These are phyloP conservation scores for Vulpes vulpes DNA, from an alignment of 2,113 vertebrate species.

Conservation along the genomic window DNA sequence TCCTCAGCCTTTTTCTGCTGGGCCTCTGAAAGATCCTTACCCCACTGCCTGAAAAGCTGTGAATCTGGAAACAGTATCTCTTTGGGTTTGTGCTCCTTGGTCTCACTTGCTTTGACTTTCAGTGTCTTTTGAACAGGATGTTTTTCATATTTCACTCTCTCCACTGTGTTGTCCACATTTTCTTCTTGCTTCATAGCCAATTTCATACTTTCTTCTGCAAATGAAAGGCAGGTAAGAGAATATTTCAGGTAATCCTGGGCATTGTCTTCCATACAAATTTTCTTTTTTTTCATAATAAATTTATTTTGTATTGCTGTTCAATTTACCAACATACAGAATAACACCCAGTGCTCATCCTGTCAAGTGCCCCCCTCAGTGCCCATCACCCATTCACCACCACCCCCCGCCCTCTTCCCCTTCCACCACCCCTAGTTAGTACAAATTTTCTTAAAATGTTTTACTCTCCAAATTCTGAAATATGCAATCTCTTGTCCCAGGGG, in stretches of 20 bases:
- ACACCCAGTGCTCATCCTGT: too few species aligned
- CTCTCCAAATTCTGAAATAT: not conserved
- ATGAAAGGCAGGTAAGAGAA: not conserved
- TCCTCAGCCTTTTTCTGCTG: slow-evolving; percentile 72
- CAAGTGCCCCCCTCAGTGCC: too few species aligned
- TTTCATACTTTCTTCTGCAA: slow-evolving; percentile 49
- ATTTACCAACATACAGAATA: too few species aligned
- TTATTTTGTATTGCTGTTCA: too few species aligned
- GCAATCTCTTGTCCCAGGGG: not conserved
- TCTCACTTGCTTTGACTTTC: not conserved
- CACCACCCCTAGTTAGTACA: not conserved
- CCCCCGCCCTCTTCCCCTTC: too few species aligned
- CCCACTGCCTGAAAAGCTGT: slow-evolving; percentile 69
- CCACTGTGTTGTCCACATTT: not conserved
- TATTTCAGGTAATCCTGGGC: not conserved
- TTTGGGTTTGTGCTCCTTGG: not conserved
- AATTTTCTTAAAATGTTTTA: not conserved
- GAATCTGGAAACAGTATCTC: slow-evolving; percentile 70
- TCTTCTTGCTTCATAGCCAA: slow-evolving; percentile 5
- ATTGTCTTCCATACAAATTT: not conserved
- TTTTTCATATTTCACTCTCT: not conserved
- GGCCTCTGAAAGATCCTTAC: slow-evolving; percentile 62
- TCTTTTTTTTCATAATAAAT: not conserved
- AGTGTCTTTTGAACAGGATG: not conserved
- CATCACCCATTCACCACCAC: too few species aligned